Conservation (phyloP, 1,140 invertebrate genomes). For the Calliphora vicina region DNA sequence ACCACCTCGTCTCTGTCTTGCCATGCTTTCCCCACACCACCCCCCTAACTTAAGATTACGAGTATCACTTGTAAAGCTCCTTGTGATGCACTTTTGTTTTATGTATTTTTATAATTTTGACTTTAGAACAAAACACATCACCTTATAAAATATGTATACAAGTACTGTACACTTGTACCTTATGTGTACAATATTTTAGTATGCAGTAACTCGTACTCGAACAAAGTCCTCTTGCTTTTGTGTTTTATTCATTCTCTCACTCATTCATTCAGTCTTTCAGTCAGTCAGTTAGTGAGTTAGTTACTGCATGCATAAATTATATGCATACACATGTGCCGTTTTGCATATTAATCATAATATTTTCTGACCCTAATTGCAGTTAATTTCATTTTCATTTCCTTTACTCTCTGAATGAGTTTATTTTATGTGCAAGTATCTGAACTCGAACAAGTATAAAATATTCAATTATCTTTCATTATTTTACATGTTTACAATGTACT, state of each 20-base stretch:
- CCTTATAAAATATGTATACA: not conserved
- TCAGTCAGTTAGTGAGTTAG: no score
- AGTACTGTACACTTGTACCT: not conserved
- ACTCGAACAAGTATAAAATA: not conserved
- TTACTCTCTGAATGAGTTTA: not conserved
- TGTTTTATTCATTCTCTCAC: no score
- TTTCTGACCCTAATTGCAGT: constrained; percentile 33
- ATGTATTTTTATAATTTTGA: not conserved
- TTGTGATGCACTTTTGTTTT: not conserved
- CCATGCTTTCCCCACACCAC: not conserved
- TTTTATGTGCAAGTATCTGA: no score
- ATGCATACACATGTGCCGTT: constrained; percentile 4
- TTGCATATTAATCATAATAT: constrained; percentile 35
- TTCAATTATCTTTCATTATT: constrained; percentile 32
- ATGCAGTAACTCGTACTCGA: not conserved
- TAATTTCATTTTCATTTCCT: constrained; percentile 23
- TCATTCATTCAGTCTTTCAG: no score
- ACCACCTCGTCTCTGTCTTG: not conserved
- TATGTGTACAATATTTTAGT: not conserved
- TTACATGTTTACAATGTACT: not conserved
- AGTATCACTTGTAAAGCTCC: not conserved
- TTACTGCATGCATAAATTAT: not conserved
- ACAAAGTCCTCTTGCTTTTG: not conserved
- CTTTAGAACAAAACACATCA: not conserved
- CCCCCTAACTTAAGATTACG: not conserved